Evolutionary conservation across 2,888 invertebrate species (phyloP).

Genomic region (Morpho helenor): DNA sequence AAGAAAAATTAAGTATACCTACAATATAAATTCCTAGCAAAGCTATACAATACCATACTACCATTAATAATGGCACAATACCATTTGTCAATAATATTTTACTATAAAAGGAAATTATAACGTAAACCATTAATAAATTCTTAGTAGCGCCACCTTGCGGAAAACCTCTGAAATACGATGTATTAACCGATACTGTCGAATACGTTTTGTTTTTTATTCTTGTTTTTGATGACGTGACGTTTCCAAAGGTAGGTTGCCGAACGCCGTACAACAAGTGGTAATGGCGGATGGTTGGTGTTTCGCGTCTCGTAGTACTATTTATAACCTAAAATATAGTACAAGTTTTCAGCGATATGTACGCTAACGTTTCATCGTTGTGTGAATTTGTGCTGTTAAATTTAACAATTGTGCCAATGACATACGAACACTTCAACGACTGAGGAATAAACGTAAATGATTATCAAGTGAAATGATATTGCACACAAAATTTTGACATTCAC

Average conservation of each 20-base stretch:
- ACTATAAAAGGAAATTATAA: background rate
- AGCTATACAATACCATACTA: too few relatives aligned
- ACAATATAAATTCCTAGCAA: too few relatives aligned
- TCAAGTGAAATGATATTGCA: slow-evolving; percentile 78
- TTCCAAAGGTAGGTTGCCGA: slow-evolving; percentile 48
- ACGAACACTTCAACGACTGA: slow-evolving; percentile 68
- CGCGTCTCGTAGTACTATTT: slow-evolving; percentile 79
- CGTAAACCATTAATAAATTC: background rate
- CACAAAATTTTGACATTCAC: slow-evolving; percentile 78
- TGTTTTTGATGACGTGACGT: slow-evolving; percentile 73
- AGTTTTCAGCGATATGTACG: slow-evolving; percentile 80
- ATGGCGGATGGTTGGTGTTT: slow-evolving; percentile 78
- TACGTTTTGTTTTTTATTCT: slow-evolving; percentile 38
- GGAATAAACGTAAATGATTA: slow-evolving; percentile 61
- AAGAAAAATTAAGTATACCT: background rate
- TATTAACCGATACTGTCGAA: slow-evolving; percentile 32
- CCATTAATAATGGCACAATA: too few relatives aligned
- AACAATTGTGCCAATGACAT: slow-evolving; percentile 73
- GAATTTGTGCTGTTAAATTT: slow-evolving; percentile 73
- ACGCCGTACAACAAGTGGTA: slow-evolving; percentile 71
- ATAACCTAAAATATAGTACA: slow-evolving; percentile 80
- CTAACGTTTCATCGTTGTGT: slow-evolving; percentile 74
- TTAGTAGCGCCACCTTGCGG: slow-evolving; percentile 45
- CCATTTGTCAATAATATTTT: too few relatives aligned
- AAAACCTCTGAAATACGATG: slow-evolving; percentile 24